Evolutionary conservation across 37 sponge, comb jelly and placozoan genomes (phyloP), one percentile per base, ranked within the genome.

Genomic region (Bolinopsis microptera): DNA sequence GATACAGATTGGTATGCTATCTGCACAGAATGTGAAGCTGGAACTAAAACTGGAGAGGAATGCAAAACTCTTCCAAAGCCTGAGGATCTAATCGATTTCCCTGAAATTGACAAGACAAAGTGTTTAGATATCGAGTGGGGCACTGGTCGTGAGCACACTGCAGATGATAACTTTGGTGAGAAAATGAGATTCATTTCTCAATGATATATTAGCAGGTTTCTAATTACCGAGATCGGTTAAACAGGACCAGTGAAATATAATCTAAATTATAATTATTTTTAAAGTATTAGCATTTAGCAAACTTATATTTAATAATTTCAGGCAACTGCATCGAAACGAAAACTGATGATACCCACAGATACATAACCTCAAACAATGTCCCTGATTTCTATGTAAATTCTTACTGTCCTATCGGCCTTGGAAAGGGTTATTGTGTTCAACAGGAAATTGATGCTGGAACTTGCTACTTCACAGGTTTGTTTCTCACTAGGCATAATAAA

Each of bases 281-380:
- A n/a, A n/a, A n/a, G n/a, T n/a, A n/a, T n/a, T n/a, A n/a, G n/a
- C n/a, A n/a, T n/a, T n/a, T n/a, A n/a, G n/a, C n/a, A n/a, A n/a
- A n/a, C n/a, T n/a, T n/a, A n/a, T n/a, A n/a, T n/a, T n/a, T n/a
- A n/a, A n/a, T n/a, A n/a, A n/a, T n/a, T 18, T 13, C 90, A 86
- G 90, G 90, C 3, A 86, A 86, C 90, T 86, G 90, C 36, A 41
- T 86, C 48, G 61, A 38, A 28, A 86, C 39, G 90, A n/a, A 22
- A n/a, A 86, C 90, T 5, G 61, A 86, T n/a, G 61, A 0, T 3
- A 86, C 90, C n/a, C 90, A 86, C 30, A 35, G 90, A 1, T 86
- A 41, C 61, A 86, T 86, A 40, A n/a, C 90, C 1, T 86, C 90
- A 39, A 86, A 86, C 90, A 86, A 86, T 38, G 90, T 86, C 1